Evolutionary conservation across 2,113 vertebrate species (phyloP).

Genomic region (Climacteris rufus): DNA sequence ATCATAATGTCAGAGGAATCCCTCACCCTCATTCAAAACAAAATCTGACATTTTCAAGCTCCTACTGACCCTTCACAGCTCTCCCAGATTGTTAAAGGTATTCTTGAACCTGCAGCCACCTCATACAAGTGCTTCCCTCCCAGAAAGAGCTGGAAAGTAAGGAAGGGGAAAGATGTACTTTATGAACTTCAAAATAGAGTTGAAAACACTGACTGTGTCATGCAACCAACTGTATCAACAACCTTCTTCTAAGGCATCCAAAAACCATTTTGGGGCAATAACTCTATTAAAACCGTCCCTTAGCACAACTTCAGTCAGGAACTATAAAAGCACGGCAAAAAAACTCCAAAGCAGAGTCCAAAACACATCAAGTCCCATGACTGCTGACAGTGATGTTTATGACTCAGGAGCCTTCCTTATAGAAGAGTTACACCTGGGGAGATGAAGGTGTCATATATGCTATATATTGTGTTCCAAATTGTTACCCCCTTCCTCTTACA

Average conservation of each 20-base stretch:
- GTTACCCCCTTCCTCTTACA: not conserved
- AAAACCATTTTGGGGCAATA: not conserved
- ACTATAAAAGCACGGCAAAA: not conserved
- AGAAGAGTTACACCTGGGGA: not conserved
- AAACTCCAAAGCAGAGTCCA: not conserved
- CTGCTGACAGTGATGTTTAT: not conserved
- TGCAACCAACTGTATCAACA: not conserved
- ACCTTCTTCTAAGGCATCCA: not conserved
- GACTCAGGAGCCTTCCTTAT: not conserved
- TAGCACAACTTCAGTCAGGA: not conserved
- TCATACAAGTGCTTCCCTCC: not conserved
- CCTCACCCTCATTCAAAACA: not conserved
- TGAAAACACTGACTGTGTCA: not conserved
- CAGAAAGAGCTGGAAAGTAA: not conserved
- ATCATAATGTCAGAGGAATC: not conserved
- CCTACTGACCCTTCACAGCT: not conserved
- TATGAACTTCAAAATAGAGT: not conserved
- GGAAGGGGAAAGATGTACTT: not conserved
- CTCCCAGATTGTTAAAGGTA: not conserved
- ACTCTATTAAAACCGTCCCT: not conserved
- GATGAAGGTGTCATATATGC: fast-evolving
- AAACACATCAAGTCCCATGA: not conserved
- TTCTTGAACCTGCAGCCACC: not conserved
- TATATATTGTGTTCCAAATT: fast-evolving
- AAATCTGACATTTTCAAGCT: not conserved